Evolutionary conservation across 2,113 vertebrate genomes (phyloP), one percentile per base, ranked within the genome.

Genomic region (Thalassarche chlororhynchos): DNA sequence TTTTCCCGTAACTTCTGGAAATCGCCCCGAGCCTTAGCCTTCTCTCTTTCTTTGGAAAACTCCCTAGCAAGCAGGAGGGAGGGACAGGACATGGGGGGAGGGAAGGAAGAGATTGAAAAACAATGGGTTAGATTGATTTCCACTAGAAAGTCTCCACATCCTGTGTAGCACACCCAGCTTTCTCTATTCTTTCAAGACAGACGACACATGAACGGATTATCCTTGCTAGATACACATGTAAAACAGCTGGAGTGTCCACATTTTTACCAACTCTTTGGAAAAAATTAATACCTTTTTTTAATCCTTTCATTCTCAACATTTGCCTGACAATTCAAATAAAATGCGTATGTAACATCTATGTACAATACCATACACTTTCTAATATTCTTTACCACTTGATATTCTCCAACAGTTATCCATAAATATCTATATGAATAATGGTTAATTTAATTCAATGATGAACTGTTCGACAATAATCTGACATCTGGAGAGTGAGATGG

Each of bases 1-100:
- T 99, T 99, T 97, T 99, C 99, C 88, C 99, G 96, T 36, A 99
- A 98, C 97, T 99, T 99, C 95, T 99, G 99, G 98, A 99, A 99
- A 97, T 99, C 99, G 0, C 99, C 99, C 5, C 99, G 99, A 52
- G 99, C 99, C 85, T 99, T 99, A 90, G 99, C 99, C 92, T 99
- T 99, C 97, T 99, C 99, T 78, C 99, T 99, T 93, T 99, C 99
- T 98, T 99, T 99, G 95, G 99, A 99, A 98, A 99, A 99, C 99
- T 99, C 99, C 98, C 99, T 99, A 96, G 91, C 76, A 90, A 97
- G 90, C 92, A 93, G 94, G 85, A 87, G 94, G 71, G 64, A 84
- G 85, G 91, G 76, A 51, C 9, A 55, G 83, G 90, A 40, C n/a
- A 84, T 8, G 54, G 91, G 68, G 6, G 2, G 54, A 82, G 95